These are phyloP conservation scores for Incurvaria masculella DNA, from an alignment of 2,888 invertebrate genomes.

Conservation along the genomic window DNA sequence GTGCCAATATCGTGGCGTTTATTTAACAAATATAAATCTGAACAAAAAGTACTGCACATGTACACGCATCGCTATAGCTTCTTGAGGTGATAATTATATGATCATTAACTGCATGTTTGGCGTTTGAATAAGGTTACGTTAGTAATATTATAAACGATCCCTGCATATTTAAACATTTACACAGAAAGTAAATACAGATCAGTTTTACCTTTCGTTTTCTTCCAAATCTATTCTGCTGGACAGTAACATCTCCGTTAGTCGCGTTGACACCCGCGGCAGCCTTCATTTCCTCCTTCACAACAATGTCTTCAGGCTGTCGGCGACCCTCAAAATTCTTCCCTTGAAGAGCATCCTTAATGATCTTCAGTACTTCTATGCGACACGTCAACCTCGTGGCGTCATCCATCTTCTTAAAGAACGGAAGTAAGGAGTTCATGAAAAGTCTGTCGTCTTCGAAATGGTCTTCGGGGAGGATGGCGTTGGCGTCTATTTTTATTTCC, in stretches of 20 bases:
- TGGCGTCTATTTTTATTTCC: constrained; percentile 43
- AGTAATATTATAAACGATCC: too few species aligned
- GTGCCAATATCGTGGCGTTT: too few species aligned
- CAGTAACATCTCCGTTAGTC: constrained; percentile 39
- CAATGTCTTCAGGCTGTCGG: constrained; percentile 34
- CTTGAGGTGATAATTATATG: too few species aligned
- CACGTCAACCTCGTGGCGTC: constrained; percentile 42
- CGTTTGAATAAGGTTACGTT: too few species aligned
- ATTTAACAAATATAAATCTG: too few species aligned
- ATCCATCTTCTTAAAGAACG: constrained; percentile 45
- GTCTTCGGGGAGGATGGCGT: constrained; percentile 41
- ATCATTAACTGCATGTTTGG: too few species aligned
- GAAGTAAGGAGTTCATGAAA: constrained; percentile 45
- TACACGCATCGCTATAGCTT: too few species aligned
- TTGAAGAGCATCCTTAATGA: constrained; percentile 38
- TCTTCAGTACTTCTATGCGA: constrained; percentile 42
- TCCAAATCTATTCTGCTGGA: constrained; percentile 40
- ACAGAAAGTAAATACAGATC: background rate
- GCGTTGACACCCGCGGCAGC: constrained; percentile 28
- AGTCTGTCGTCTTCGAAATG: constrained; percentile 44
- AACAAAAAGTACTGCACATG: too few species aligned
- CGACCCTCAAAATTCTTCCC: constrained; percentile 37
- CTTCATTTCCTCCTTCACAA: constrained; percentile 29
- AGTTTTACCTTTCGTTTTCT: constrained; percentile 36
- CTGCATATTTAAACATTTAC: too few species aligned